A percentile compares a stretch with the other conserved stretches of the same genome.
Conservation (phyloP, 2,888 invertebrate species). For the Trichogramma evanescens region DNA sequence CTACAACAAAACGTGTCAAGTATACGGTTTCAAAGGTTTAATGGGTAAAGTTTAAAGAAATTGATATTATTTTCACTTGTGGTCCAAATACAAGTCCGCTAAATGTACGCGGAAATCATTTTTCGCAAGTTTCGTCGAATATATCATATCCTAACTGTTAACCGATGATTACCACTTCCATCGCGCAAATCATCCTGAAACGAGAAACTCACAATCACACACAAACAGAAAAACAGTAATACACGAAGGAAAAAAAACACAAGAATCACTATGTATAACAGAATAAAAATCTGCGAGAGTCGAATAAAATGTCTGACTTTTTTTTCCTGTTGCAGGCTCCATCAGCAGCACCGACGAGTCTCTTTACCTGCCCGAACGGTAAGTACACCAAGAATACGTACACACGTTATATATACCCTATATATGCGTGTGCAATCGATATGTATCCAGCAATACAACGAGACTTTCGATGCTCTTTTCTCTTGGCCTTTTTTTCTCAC, state of each 20-base stretch:
- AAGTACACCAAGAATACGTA: constrained; percentile 45
- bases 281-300: background rate
- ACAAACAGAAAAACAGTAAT: background rate
- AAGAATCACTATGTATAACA: background rate
- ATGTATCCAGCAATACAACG: too few relatives aligned
- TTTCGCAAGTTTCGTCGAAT: too few relatives aligned
- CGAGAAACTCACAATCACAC: background rate
- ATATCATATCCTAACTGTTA: too few relatives aligned
- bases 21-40: too few relatives aligned
- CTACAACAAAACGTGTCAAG: too few relatives aligned
- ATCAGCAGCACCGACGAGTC: constrained; percentile 38
- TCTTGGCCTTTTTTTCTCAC: background rate
- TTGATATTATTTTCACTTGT: too few relatives aligned
- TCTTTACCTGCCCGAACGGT: constrained; percentile 70
- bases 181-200: too few relatives aligned
- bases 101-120: too few relatives aligned
- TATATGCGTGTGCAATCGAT: too few relatives aligned
- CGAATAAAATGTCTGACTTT: constrained; percentile 4
- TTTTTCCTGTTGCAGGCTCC: constrained; percentile 56
- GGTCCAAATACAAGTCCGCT: too few relatives aligned
- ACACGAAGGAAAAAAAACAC: background rate
- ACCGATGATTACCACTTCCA: too few relatives aligned
- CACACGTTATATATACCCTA: background rate
- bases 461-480: background rate
- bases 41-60: too few relatives aligned